Percentiles rank a stretch among this genome's conserved stretches.
These are phyloP conservation scores for Microcebus jonahi DNA, from an alignment of 2,113 vertebrate species.

Conservation along the genomic window DNA sequence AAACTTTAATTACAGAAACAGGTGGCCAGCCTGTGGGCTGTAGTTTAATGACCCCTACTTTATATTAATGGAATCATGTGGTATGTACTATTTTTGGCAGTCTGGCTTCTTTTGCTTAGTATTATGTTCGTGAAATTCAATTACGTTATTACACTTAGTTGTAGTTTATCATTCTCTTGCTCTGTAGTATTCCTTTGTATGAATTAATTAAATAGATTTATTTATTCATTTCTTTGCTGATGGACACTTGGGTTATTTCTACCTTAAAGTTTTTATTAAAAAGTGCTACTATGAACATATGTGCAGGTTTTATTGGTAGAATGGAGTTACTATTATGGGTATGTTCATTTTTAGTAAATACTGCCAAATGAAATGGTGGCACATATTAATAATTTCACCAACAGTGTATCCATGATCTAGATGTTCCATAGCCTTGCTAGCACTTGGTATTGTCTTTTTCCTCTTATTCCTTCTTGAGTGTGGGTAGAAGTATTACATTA, in stretches of 20 bases:
- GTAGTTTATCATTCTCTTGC: not conserved
- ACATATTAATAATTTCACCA: not conserved
- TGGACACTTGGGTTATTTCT: not conserved
- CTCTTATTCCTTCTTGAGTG: not conserved
- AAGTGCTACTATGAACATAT: constrained; percentile 9
- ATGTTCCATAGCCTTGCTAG: not conserved
- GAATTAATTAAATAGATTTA: constrained; percentile 20
- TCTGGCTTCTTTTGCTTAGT: constrained; percentile 5
- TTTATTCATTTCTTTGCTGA: not conserved
- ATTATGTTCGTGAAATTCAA: not conserved
- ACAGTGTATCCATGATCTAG: not conserved
- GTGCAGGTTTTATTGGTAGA: constrained; percentile 13
- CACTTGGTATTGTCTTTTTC: not conserved
- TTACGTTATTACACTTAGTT: not conserved
- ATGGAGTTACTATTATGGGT: not conserved
- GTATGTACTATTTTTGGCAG: not conserved
- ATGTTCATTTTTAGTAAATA: constrained; percentile 38
- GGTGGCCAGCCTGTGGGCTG: not conserved
- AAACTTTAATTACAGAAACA: constrained; percentile 63
- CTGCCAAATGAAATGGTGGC: not conserved
- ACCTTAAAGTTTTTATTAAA: constrained; percentile 13
- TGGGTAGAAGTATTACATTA: not conserved
- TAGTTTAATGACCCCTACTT: constrained; percentile 9
- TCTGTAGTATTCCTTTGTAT: not conserved
- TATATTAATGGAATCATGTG: constrained; percentile 46